phyloP scores from a whole-genome alignment of 2,113 vertebrate genomes.

The Alexandromys fortis region DNA sequence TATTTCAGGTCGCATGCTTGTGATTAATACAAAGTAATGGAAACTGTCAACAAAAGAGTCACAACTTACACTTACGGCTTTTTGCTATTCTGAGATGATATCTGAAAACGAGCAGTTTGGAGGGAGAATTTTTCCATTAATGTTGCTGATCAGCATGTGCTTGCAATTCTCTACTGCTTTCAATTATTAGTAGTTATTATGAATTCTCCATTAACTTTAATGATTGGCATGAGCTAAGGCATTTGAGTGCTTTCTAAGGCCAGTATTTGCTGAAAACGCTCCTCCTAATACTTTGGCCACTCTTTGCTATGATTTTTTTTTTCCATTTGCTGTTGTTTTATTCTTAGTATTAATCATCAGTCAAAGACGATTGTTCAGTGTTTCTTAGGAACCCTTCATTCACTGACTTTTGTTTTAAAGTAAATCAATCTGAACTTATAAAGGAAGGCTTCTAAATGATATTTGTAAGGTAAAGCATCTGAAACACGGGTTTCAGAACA shows the following conservation, averaged over 20 bases:
- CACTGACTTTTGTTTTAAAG: conserved; percentile 17
- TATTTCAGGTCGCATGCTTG: conserved; percentile 64
- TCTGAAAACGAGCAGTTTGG: conserved; percentile 76
- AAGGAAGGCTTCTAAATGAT: conserved; percentile 25
- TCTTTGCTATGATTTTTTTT: conserved; percentile 46
- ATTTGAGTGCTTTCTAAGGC: conserved; percentile 55
- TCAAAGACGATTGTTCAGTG: not conserved
- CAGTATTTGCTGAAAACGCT: conserved; percentile 62
- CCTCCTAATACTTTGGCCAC: conserved; percentile 43
- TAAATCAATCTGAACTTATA: conserved; percentile 22
- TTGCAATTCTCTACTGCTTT: conserved; percentile 74
- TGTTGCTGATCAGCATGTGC: conserved; percentile 78
- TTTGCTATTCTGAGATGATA: conserved; percentile 75
- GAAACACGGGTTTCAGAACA: not conserved
- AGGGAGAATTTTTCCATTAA: conserved; percentile 80
- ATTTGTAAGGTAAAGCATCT: not conserved
- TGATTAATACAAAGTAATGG: conserved; percentile 77
- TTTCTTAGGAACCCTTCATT: not conserved
- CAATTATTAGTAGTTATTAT: conserved; percentile 74
- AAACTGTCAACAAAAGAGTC: conserved; percentile 78
- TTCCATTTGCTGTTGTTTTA: conserved; percentile 53
- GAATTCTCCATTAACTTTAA: conserved; percentile 80
- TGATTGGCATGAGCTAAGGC: conserved; percentile 74
- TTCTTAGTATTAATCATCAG: conserved; percentile 35
- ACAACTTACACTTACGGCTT: conserved; percentile 78